Conservation (phyloP, 2,888 invertebrate species). For the Sepiola atlantica region DNA sequence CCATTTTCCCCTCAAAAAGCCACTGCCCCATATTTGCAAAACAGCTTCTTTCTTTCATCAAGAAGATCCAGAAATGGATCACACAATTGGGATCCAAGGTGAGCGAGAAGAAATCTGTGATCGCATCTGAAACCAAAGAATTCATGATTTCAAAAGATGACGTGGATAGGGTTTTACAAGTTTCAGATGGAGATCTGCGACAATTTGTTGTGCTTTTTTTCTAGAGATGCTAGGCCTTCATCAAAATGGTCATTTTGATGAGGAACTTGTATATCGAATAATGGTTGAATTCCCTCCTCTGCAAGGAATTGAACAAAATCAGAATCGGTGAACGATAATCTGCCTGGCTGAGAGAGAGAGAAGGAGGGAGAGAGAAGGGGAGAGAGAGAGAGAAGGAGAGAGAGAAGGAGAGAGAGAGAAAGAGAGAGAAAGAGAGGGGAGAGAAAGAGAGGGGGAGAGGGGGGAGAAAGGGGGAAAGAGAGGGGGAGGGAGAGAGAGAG, state of each 20-base stretch:
- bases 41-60: background rate
- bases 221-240: background rate
- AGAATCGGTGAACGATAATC: background rate
- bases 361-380: too few relatives aligned
- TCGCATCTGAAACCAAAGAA: background rate
- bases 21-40: background rate
- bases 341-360: background rate
- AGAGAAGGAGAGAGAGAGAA: too few relatives aligned
- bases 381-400: too few relatives aligned
- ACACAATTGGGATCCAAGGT: background rate
- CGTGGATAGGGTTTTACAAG: background rate
- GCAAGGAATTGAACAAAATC: conserved; percentile 2
- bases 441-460: too few relatives aligned
- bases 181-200: too few relatives aligned
- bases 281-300: background rate
- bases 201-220: background rate
- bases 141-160: background rate
- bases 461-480: too few relatives aligned
- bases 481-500: background rate
- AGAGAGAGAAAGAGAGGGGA: too few relatives aligned
- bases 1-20: background rate
- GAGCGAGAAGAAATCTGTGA: background rate
- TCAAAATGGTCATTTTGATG: background rate
- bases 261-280: background rate
- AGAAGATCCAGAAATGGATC: background rate